Percentiles rank a stretch among this genome's conserved stretches.
Evolutionary conservation across 2,113 vertebrate species (phyloP).

Genomic region (Muntiacus reevesi): DNA sequence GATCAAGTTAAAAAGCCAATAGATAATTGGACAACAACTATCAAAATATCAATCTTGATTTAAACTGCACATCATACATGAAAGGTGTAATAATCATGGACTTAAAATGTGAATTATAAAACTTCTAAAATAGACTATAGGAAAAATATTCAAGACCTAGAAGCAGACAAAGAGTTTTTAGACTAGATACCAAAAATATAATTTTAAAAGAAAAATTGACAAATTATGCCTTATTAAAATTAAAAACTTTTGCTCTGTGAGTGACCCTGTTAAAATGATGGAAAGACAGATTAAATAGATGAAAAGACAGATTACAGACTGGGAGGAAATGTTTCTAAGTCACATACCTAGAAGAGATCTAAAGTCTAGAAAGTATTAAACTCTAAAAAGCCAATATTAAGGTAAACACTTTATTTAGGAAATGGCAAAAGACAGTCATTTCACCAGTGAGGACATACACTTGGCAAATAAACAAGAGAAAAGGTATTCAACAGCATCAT

Average conservation of each 20-base stretch:
- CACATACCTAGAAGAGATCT: background rate
- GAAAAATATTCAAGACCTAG: background rate
- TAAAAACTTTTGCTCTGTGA: background rate
- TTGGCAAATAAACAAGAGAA: too few species aligned
- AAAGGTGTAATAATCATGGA: background rate
- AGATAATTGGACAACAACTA: background rate
- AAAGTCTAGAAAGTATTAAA: background rate
- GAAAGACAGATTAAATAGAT: too few species aligned
- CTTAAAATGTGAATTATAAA: background rate
- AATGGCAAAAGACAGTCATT: background rate
- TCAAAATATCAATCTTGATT: background rate
- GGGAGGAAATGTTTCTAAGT: background rate
- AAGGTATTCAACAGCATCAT: background rate
- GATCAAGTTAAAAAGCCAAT: background rate
- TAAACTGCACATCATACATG: background rate
- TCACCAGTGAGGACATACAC: background rate
- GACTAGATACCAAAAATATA: background rate
- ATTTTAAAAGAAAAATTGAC: background rate
- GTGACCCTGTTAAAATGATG: background rate
- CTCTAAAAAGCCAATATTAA: background rate
- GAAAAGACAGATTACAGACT: background rate
- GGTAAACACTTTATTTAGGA: background rate
- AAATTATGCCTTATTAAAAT: background rate
- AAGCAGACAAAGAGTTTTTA: background rate
- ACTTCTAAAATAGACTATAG: background rate